phyloP scores from a whole-genome alignment of 1,140 invertebrate genomes.

The Drosophila sproati region DNA sequence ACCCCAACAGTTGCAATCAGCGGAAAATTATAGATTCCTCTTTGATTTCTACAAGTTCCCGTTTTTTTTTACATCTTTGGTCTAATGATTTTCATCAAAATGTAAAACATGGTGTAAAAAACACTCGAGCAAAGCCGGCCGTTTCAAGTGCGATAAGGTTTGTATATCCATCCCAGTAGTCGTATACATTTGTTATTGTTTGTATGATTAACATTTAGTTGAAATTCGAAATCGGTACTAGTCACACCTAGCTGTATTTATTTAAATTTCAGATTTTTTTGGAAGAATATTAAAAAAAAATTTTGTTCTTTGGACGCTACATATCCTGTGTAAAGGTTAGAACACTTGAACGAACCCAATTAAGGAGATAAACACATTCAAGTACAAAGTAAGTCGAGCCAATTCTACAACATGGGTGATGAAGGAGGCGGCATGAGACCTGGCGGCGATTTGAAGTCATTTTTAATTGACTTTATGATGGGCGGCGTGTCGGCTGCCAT shows the following conservation, averaged over 20 bases:
- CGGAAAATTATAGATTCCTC: too few species aligned
- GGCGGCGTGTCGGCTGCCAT: conserved; percentile 95
- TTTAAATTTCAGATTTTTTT: conserved; percentile 7
- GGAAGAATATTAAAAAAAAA: conserved; percentile 5
- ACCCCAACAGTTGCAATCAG: too few species aligned
- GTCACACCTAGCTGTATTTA: conserved; percentile 3
- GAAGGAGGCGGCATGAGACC: conserved; percentile 84
- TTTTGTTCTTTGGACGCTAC: conserved; percentile 6
- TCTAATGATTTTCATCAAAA: too few species aligned
- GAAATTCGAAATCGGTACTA: not conserved
- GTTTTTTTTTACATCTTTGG: too few species aligned
- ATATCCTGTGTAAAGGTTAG: not conserved
- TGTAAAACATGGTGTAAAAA: too few species aligned
- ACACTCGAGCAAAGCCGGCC: too few species aligned
- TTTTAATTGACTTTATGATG: conserved; percentile 92
- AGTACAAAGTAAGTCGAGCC: not conserved
- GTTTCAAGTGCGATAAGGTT: not conserved
- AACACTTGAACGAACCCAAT: too few species aligned
- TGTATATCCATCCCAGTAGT: conserved; percentile 13
- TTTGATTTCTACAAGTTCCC: too few species aligned
- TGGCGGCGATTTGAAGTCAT: conserved; percentile 66
- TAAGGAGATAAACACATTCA: too few species aligned
- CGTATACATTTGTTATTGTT: not conserved
- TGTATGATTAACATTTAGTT: not conserved
- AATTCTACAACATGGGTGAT: conserved; percentile 72